Conservation (phyloP, 2,113 vertebrate species). For the Aramus guarauna region DNA sequence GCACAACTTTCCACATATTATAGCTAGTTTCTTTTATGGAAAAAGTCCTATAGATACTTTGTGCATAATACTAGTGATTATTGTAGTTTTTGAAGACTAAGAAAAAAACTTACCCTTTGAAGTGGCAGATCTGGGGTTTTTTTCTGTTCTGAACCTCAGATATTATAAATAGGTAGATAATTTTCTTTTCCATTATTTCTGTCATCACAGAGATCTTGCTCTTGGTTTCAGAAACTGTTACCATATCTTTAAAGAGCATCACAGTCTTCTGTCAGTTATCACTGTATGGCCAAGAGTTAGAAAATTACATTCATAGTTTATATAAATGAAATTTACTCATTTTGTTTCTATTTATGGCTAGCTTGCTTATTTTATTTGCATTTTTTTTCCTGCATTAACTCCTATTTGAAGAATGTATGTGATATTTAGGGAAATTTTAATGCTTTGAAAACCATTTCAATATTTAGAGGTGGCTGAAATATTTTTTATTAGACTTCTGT, state of each 20-base stretch:
- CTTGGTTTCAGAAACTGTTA: not conserved
- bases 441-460: conserved; percentile 15
- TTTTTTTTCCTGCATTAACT: conserved; percentile 60
- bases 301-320: not conserved
- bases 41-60: not conserved
- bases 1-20: not conserved
- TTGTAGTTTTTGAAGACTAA: not conserved
- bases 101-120: not conserved
- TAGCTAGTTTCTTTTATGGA: not conserved
- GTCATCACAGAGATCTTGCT: not conserved
- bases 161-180: not conserved
- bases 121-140: not conserved
- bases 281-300: not conserved
- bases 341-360: conserved; percentile 33
- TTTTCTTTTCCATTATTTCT: not conserved
- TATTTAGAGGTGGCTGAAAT: not conserved
- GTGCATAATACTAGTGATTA: conserved; percentile 48
- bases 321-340: conserved; percentile 44
- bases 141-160: not conserved
- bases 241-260: not conserved
- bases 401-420: conserved; percentile 42
- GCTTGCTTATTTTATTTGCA: conserved; percentile 52
- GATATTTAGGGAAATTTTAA: conserved; percentile 56
- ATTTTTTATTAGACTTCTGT: conserved; percentile 17
- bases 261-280: conserved; percentile 20